Evolutionary conservation across 2,888 invertebrate genomes (phyloP), one percentile per base, ranked within the genome.

Genomic region (Platypus cylindrus): DNA sequence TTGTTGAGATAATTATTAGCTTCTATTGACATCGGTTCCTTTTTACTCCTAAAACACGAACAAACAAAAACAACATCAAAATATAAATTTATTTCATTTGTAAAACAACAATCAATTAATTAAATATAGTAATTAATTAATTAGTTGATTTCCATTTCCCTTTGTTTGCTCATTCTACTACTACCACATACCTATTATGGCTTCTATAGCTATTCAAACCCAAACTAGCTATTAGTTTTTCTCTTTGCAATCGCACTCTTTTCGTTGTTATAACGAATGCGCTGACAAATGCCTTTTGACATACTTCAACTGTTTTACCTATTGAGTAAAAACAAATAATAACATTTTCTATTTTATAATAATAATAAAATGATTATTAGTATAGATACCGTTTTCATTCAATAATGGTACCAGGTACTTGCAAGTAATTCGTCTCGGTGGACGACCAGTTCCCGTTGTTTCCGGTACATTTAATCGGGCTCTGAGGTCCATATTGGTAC

Each of bases 211-310:
- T 60, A 46, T 63, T 63, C 36, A 62, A 47, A 5, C 62, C 63
- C 42, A 64, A 47, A 40, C 60, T 60, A 38, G 62, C 58, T 38
- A 67, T 66, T 17, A 67, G 56, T 49, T 65, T 65, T 45, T 68
- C 68, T 26, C 68, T 52, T 46, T 66, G 66, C 22, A 66, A 50
- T 33, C 67, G 52, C 11, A 68, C 66, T 36, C 68, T 51, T 50
- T 69, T 69, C 37, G 68, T 68, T 26, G 68, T 68, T 46, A 69
- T 66, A 26, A 66, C 65, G 50, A 66, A 68, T 18, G 67, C 62
- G 51, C 66, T 66, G 47, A 67, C 67, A 49, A 68, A 69, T 22
- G 69, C 68, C 48, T 67, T 67, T 47, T 68, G 66, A 48, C 69
- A 69, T 20, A 68, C 66, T 47, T 67, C 67, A 11, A 64, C 59